These are phyloP conservation scores for Tonatia bakeri DNA, from an alignment of 2,113 vertebrate genomes.

Conservation along the genomic window DNA sequence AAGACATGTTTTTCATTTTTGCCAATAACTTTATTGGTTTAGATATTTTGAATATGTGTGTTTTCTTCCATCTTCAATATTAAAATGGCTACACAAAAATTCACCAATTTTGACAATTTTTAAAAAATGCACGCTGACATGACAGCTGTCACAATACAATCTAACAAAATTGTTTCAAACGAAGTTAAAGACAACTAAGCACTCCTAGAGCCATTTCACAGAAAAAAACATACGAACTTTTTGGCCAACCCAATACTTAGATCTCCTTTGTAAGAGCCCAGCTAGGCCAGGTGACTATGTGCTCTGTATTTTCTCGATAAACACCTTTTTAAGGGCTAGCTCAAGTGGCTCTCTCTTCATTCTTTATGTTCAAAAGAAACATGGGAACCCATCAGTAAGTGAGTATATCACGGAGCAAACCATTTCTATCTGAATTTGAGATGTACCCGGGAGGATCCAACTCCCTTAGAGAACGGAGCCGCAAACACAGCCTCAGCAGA, in stretches of 20 bases:
- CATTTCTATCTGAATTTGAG: not conserved
- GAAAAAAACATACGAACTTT: no score
- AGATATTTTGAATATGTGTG: no score
- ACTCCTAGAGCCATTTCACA: no score
- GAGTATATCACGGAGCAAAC: not conserved
- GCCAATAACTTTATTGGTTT: no score
- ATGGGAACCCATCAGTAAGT: not conserved
- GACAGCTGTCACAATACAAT: no score
- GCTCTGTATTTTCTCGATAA: not conserved
- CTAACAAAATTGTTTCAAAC: no score
- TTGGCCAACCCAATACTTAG: not conserved
- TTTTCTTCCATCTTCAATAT: no score
- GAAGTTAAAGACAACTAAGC: no score
- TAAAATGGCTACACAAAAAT: no score
- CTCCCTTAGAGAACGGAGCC: not conserved
- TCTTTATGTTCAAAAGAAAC: not conserved
- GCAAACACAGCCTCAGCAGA: not conserved
- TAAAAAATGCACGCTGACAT: no score
- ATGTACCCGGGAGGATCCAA: not conserved
- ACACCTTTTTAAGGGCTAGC: not conserved
- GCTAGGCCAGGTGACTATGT: not conserved
- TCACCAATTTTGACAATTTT: no score
- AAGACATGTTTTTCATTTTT: no score
- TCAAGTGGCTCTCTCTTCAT: not conserved
- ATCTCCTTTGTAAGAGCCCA: not conserved